Evolutionary conservation across 2,113 vertebrate genomes (phyloP).

Genomic region (Phylloscopus whistleri): DNA sequence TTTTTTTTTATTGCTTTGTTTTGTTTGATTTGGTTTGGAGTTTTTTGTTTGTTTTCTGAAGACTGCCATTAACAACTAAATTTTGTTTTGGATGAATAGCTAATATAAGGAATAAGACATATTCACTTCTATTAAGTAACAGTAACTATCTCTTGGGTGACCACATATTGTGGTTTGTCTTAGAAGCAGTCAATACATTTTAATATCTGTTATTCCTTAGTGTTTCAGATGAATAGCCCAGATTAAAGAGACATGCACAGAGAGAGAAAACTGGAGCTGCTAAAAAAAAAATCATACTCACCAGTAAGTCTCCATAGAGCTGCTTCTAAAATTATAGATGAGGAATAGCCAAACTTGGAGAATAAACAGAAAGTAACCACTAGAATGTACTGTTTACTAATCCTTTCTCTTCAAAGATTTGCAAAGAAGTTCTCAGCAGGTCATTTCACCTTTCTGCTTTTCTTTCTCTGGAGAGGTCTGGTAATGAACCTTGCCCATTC

Average conservation of each 20-base stretch:
- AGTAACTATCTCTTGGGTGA: not conserved
- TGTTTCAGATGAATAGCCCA: not conserved
- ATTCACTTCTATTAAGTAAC: not conserved
- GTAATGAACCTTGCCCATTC: not conserved
- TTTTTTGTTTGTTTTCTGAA: not conserved
- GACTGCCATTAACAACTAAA: not conserved
- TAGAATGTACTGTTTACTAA: not conserved
- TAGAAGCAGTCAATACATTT: not conserved
- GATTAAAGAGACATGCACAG: not conserved
- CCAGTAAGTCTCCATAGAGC: not conserved
- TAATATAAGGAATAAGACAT: not conserved
- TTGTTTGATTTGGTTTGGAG: not conserved
- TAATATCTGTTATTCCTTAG: not conserved
- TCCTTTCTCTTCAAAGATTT: not conserved
- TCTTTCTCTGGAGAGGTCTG: not conserved
- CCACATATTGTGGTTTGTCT: not conserved
- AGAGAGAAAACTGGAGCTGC: not conserved
- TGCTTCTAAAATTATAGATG: not conserved
- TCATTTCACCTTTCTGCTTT: not conserved
- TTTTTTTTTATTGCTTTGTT: not conserved
- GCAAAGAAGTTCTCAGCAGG: not conserved
- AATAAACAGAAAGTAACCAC: not conserved
- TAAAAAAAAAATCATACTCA: not conserved
- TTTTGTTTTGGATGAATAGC: not conserved
- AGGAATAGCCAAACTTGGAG: not conserved